phyloP scores from a whole-genome alignment of 2,797 vertebrate genomes.

The Distichodus sexfasciatus region DNA sequence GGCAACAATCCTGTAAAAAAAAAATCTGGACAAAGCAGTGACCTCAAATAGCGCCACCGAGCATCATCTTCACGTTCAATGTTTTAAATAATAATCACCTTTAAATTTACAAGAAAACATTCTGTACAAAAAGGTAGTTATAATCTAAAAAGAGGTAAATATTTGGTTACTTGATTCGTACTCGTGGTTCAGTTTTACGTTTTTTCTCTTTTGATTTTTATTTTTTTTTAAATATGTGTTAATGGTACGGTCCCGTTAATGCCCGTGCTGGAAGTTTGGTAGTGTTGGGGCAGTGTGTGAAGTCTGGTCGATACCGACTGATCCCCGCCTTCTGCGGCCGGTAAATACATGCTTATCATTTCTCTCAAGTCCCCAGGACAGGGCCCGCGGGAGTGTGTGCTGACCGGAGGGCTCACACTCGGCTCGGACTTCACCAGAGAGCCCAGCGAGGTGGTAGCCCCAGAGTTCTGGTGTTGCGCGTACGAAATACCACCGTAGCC shows the following conservation, averaged over 20 bases:
- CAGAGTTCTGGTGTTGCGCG: slow-evolving; percentile 80
- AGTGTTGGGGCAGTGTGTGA: slow-evolving; percentile 92
- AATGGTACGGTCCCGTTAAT: slow-evolving; percentile 96
- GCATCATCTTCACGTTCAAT: not conserved
- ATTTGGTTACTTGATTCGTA: slow-evolving; percentile 75
- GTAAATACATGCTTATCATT: slow-evolving; percentile 98
- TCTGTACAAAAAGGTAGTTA: slow-evolving; percentile 87
- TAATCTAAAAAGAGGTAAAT: slow-evolving; percentile 83
- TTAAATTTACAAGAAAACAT: slow-evolving; percentile 84
- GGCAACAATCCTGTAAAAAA: not conserved
- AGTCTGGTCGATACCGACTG: slow-evolving; percentile 89
- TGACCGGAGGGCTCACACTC: slow-evolving; percentile 91
- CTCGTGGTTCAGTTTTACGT: slow-evolving; percentile 67
- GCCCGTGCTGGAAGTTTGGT: slow-evolving; percentile 90
- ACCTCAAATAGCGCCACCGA: not conserved
- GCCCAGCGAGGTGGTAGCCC: slow-evolving; percentile 81
- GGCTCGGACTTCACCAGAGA: slow-evolving; percentile 95
- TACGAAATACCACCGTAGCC: slow-evolving; percentile 91
- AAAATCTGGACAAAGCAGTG: slow-evolving; percentile 73
- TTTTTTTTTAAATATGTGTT: slow-evolving; percentile 78
- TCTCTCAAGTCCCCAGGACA: slow-evolving; percentile 97
- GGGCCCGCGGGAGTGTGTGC: slow-evolving; percentile 87
- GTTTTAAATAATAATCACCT: slow-evolving; percentile 64
- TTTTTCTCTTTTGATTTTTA: slow-evolving; percentile 60
- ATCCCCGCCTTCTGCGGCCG: slow-evolving; percentile 87